phyloP scores from a whole-genome alignment of 92 coral and sea anemone species.

The Chrysogorgia sp. region DNA sequence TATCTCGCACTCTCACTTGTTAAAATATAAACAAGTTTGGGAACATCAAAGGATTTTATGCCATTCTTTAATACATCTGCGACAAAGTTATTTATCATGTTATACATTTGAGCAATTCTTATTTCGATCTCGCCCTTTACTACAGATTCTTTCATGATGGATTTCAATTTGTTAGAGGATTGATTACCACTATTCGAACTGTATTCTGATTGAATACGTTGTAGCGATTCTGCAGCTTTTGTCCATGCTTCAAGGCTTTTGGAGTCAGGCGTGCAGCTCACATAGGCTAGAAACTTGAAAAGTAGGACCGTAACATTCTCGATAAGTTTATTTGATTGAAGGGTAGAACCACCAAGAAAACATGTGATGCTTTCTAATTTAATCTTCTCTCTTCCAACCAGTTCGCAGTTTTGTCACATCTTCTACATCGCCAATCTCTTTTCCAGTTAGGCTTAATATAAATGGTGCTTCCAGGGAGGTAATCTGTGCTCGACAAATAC shows the following conservation, averaged over 20 bases:
- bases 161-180: conserved; percentile 28
- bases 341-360: conserved; percentile 68
- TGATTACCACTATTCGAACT: conserved; percentile 32
- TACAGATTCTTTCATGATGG: conserved; percentile 39
- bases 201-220: conserved; percentile 54
- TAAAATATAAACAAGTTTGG: conserved; percentile 60
- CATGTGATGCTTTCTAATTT: conserved; percentile 66
- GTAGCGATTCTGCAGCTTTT: conserved; percentile 63
- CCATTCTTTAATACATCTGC: conserved; percentile 60
- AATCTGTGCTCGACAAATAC: conserved; percentile 61
- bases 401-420: conserved; percentile 58
- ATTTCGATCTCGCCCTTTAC: conserved; percentile 51
- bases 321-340: conserved; percentile 53
- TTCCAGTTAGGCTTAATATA: conserved; percentile 61
- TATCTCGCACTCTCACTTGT: conserved; percentile 66
- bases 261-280: conserved; percentile 63
- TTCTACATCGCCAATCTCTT: conserved; percentile 56
- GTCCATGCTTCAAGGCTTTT: conserved; percentile 68
- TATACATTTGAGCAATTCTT: conserved; percentile 56
- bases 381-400: conserved; percentile 58
- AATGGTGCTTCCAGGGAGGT: conserved; percentile 67
- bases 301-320: conserved; percentile 59
- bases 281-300: conserved; percentile 61
- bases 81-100: conserved; percentile 61
- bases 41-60: conserved; percentile 62